These are phyloP conservation scores for Oligia strigilis DNA, from an alignment of 2,888 invertebrate genomes.

Conservation along the genomic window DNA sequence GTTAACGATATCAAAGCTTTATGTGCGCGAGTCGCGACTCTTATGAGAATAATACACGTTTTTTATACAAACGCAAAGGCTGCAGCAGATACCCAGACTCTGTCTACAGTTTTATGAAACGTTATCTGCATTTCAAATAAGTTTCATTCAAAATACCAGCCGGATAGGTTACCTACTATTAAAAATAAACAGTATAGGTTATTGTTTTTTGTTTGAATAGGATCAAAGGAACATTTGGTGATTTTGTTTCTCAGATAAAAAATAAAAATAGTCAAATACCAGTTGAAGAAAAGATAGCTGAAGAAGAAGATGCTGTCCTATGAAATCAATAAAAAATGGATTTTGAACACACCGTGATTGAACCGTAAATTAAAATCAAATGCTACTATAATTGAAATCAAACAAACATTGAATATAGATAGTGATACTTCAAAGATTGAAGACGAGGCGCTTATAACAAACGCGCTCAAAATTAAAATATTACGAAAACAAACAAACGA, in stretches of 20 bases:
- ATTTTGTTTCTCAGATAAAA: background rate
- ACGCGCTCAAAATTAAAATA: conserved; percentile 85
- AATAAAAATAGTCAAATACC: conserved; percentile 8
- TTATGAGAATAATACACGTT: conserved; percentile 74
- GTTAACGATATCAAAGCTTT: conserved; percentile 66
- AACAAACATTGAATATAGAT: conserved; percentile 64
- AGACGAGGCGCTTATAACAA: conserved; percentile 76
- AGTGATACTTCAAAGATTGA: conserved; percentile 80
- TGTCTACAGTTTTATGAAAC: background rate
- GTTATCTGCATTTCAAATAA: background rate
- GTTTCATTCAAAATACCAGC: background rate
- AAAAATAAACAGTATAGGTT: background rate
- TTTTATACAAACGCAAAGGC: conserved; percentile 68
- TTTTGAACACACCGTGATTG: conserved; percentile 20
- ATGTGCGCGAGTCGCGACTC: conserved; percentile 57
- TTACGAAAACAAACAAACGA: conserved; percentile 84
- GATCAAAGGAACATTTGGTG: conserved; percentile 1
- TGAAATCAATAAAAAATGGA: conserved; percentile 16
- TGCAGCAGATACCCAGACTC: conserved; percentile 8
- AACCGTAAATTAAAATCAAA: conserved; percentile 57
- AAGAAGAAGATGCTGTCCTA: conserved; percentile 26
- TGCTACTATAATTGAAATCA: conserved; percentile 63
- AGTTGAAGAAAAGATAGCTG: conserved; percentile 45
- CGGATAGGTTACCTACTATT: background rate
- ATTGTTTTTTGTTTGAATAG: background rate